Conservation (phyloP, 1,140 invertebrate genomes). For the Aphaenogaster ashmeadi region DNA sequence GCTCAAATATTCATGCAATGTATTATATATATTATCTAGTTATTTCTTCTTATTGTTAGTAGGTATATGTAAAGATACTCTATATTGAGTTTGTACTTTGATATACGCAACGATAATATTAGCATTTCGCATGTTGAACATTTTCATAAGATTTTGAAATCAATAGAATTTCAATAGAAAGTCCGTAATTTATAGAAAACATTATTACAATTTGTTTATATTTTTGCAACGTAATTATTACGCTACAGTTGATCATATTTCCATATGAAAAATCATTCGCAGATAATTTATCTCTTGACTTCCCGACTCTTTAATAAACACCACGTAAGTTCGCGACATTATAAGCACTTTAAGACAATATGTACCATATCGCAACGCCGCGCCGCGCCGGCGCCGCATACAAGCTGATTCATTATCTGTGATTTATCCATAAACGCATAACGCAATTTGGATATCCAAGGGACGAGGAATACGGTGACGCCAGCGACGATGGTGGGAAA, state of each 20-base stretch:
- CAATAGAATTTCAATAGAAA: neutral
- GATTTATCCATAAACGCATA: neutral
- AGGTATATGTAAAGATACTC: neutral
- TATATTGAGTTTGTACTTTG: neutral
- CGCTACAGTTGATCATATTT: neutral
- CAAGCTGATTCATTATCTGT: neutral
- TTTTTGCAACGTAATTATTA: neutral
- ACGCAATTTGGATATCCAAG: neutral
- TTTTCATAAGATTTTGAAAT: neutral
- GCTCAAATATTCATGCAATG: neutral
- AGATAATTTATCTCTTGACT: neutral
- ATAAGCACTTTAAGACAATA: neutral
- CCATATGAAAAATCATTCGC: neutral
- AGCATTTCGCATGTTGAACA: neutral
- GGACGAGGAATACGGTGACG: slow-evolving; percentile 8
- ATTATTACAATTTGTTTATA: neutral
- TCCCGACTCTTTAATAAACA: neutral
- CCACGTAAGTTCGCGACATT: neutral
- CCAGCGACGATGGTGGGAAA: neutral
- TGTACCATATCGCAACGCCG: neutral
- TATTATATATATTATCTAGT: neutral
- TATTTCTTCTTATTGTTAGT: neutral
- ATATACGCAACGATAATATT: neutral
- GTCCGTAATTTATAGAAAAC: neutral
- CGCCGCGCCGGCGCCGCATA: neutral